These are phyloP conservation scores for Elachura formosa DNA, from an alignment of 2,113 vertebrate genomes.

Conservation along the genomic window DNA sequence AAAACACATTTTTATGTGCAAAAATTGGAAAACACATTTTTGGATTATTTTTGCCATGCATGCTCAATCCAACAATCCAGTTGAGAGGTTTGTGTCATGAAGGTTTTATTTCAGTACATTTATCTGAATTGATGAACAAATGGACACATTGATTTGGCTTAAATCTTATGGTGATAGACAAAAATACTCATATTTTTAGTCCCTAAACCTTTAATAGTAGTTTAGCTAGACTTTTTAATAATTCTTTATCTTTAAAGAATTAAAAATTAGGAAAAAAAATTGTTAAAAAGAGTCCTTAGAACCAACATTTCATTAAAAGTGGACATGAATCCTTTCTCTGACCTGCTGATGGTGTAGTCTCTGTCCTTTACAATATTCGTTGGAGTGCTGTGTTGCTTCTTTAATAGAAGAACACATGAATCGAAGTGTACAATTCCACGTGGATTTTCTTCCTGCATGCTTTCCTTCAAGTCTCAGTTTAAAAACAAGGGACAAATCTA, in stretches of 20 bases:
- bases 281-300: neutral
- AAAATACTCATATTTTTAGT: neutral
- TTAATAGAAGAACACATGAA: neutral
- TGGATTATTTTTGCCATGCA: neutral
- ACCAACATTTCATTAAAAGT: neutral
- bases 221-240: neutral
- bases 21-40: neutral
- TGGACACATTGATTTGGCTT: neutral
- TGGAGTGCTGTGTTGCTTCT: neutral
- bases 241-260: neutral
- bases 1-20: neutral
- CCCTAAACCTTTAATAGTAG: neutral
- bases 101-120: neutral
- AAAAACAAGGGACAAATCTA: neutral
- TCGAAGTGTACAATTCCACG: neutral
- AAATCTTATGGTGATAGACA: neutral
- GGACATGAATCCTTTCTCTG: neutral
- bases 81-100: neutral
- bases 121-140: neutral
- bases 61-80: neutral
- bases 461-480: neutral
- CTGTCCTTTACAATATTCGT: neutral
- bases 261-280: neutral
- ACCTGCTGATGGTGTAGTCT: neutral
- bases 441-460: neutral